phyloP scores from a whole-genome alignment of 2,888 invertebrate genomes.

The Drosophila mercatorum region DNA sequence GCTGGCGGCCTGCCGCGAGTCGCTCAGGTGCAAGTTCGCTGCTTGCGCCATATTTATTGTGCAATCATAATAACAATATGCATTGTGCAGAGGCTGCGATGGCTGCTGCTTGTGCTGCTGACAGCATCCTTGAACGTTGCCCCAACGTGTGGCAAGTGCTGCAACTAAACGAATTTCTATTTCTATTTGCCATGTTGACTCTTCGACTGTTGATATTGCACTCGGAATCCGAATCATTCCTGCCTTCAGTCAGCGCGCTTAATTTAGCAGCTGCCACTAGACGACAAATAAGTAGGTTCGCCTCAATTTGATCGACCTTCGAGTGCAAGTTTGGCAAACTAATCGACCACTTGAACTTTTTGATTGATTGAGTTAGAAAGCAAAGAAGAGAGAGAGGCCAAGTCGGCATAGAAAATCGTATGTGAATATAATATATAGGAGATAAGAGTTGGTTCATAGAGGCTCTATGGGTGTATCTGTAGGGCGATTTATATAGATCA shows the following conservation, averaged over 20 bases:
- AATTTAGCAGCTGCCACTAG: constrained; percentile 11
- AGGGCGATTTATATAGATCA: too few relatives aligned
- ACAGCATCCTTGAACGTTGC: constrained; percentile 64
- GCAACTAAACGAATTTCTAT: constrained; percentile 75
- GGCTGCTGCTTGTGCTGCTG: constrained; percentile 43
- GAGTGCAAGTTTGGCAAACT: constrained; percentile 15
- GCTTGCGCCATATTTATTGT: constrained; percentile 64
- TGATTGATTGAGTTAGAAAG: neutral
- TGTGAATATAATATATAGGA: too few relatives aligned
- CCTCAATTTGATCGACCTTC: constrained; percentile 3
- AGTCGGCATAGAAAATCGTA: too few relatives aligned
- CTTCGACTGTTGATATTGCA: constrained; percentile 66
- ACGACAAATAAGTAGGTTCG: constrained; percentile 19
- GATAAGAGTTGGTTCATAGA: too few relatives aligned
- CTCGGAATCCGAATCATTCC: constrained; percentile 39
- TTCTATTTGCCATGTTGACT: constrained; percentile 66
- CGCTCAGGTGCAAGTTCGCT: constrained; percentile 57
- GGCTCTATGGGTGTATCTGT: too few relatives aligned
- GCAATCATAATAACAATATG: constrained; percentile 64
- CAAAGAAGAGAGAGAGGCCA: too few relatives aligned
- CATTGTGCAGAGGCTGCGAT: constrained; percentile 32
- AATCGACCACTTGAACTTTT: neutral
- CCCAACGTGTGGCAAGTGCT: constrained; percentile 53
- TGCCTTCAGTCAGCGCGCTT: neutral
- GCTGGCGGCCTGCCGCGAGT: neutral